Percentiles rank a stretch among this genome's conserved stretches.
These are phyloP conservation scores for Meteorus sp. DNA, from an alignment of 1,140 invertebrate species.

Conservation along the genomic window DNA sequence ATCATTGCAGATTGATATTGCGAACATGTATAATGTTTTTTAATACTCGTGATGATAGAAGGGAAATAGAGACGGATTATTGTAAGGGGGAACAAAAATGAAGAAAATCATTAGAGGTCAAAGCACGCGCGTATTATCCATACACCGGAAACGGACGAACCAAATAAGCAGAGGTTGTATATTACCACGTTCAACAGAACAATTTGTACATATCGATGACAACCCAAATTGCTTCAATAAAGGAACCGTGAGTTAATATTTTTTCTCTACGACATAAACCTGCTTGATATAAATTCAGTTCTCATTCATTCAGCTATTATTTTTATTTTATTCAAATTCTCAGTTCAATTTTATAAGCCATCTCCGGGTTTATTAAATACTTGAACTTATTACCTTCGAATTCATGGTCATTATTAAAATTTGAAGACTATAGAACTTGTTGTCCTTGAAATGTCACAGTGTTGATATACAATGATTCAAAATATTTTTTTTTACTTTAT, in stretches of 20 bases:
- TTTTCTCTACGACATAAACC: background rate
- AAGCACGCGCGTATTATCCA: background rate
- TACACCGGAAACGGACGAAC: slow-evolving; percentile 16
- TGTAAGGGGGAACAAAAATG: background rate
- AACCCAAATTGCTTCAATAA: background rate
- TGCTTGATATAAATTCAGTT: too few relatives aligned
- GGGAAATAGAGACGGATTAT: too few relatives aligned
- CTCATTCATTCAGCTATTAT: too few relatives aligned
- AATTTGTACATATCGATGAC: slow-evolving; percentile 3
- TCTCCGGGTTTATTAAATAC: background rate
- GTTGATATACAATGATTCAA: too few relatives aligned
- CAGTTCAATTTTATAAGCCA: background rate
- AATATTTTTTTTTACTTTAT: too few relatives aligned
- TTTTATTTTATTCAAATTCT: too few relatives aligned
- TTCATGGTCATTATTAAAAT: background rate
- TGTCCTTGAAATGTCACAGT: background rate
- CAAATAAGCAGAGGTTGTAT: slow-evolving; percentile 15
- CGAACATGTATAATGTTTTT: too few relatives aligned
- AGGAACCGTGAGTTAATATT: background rate
- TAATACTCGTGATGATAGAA: too few relatives aligned
- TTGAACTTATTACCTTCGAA: background rate
- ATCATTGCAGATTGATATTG: too few relatives aligned
- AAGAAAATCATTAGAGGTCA: background rate
- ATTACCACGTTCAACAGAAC: too few relatives aligned
- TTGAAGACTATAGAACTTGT: background rate